These are phyloP conservation scores for Digitonthophagus gazella DNA, from an alignment of 2,888 invertebrate species.

Conservation along the genomic window DNA sequence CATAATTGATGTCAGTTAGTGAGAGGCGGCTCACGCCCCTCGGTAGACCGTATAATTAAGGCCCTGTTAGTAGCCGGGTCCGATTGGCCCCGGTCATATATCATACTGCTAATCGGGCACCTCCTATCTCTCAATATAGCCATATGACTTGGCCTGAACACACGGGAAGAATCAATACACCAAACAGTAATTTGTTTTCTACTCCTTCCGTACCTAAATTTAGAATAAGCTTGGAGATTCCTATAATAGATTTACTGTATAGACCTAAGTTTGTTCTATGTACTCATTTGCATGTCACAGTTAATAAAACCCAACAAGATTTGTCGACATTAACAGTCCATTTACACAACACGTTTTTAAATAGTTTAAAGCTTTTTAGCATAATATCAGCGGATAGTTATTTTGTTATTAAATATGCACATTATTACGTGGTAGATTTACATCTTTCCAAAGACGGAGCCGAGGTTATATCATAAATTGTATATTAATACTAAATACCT, in stretches of 20 bases:
- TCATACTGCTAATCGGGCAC: constrained; percentile 31
- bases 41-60: constrained; percentile 32
- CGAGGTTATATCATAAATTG: not conserved
- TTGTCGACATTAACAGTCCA: constrained; percentile 2
- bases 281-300: not conserved
- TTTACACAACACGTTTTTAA: constrained; percentile 1
- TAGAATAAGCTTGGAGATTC: constrained; percentile 19
- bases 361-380: not conserved
- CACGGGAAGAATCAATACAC: constrained; percentile 32
- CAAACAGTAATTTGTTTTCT: constrained; percentile 33
- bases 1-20: constrained; percentile 33
- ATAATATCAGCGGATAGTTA: not conserved
- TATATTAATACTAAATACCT: not conserved
- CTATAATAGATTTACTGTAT: not conserved
- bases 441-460: not conserved
- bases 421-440: not conserved
- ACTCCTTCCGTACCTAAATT: not conserved
- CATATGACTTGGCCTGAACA: not conserved
- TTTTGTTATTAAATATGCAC: not conserved
- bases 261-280: not conserved
- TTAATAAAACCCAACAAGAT: not conserved
- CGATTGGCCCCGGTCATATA: constrained; percentile 32
- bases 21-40: constrained; percentile 30
- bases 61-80: constrained; percentile 33
- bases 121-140: constrained; percentile 27